phyloP scores from a whole-genome alignment of 2,113 vertebrate species.

The Serilophus lunatus region DNA sequence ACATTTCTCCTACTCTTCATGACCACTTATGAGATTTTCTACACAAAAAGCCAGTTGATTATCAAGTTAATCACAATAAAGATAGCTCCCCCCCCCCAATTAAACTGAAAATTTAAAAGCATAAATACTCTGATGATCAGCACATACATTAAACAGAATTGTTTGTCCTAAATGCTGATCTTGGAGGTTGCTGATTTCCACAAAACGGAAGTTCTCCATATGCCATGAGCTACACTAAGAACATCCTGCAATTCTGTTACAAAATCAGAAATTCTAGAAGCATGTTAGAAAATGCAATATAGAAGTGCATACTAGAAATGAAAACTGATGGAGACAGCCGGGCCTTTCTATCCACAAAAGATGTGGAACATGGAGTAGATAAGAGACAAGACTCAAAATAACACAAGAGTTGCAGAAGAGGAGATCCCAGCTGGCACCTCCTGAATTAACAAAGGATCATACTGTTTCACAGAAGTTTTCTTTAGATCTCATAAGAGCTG shows the following conservation, averaged over 20 bases:
- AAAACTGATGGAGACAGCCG: not conserved
- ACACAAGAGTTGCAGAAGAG: no score
- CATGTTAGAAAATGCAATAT: not conserved
- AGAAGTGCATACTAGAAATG: not conserved
- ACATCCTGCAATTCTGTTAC: not conserved
- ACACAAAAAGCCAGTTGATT: not conserved
- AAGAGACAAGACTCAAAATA: no score
- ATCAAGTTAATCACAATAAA: not conserved
- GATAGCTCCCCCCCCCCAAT: not conserved
- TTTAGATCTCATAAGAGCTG: no score
- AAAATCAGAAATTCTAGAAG: not conserved
- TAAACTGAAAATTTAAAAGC: not conserved
- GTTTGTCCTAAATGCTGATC: not conserved
- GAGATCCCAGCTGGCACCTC: no score
- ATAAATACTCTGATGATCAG: not conserved
- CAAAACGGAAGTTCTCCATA: not conserved
- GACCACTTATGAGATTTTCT: not conserved
- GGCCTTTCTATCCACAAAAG: not conserved
- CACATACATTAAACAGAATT: not conserved
- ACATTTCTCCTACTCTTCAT: not conserved
- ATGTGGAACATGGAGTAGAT: no score
- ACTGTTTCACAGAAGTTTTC: no score
- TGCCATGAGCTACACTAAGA: not conserved
- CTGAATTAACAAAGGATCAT: no score
- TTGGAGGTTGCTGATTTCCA: not conserved